Conservation (phyloP, 2,113 vertebrate genomes). For the Galemys pyrenaicus region DNA sequence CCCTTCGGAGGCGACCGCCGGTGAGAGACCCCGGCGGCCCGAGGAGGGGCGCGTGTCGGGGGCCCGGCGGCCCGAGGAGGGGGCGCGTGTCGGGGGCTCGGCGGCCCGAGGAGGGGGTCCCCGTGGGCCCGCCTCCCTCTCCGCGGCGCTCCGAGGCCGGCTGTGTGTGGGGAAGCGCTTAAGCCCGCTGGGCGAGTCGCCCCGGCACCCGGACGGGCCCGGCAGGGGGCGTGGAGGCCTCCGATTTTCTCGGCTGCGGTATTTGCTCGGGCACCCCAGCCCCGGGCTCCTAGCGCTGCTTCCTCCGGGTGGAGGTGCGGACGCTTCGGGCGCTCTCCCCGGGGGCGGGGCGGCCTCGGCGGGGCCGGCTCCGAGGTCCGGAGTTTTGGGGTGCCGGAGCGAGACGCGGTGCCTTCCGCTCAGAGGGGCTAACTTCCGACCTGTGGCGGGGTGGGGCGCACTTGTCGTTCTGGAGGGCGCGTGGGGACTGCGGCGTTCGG, state of each 20-base stretch:
- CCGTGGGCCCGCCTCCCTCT: not conserved
- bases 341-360: conserved; percentile 54
- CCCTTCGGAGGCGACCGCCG: not conserved
- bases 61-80: not conserved
- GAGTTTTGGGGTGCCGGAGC: not conserved
- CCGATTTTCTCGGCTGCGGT: not conserved
- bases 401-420: not conserved
- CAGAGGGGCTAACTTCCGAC: not conserved
- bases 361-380: not conserved
- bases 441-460: not conserved
- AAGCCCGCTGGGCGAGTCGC: not conserved
- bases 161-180: not conserved
- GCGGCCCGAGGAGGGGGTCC: no score
- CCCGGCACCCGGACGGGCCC: not conserved
- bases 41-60: not conserved
- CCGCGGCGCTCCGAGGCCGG: not conserved
- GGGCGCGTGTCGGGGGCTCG: not conserved
- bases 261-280: not conserved
- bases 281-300: not conserved
- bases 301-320: not conserved
- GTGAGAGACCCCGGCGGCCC: not conserved
- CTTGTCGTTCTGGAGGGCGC: not conserved
- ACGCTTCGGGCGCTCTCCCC: not conserved
- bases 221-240: not conserved
- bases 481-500: conserved; percentile 29